phyloP scores from a whole-genome alignment of 2,797 vertebrate species.

The Rhinogobio ventralis region DNA sequence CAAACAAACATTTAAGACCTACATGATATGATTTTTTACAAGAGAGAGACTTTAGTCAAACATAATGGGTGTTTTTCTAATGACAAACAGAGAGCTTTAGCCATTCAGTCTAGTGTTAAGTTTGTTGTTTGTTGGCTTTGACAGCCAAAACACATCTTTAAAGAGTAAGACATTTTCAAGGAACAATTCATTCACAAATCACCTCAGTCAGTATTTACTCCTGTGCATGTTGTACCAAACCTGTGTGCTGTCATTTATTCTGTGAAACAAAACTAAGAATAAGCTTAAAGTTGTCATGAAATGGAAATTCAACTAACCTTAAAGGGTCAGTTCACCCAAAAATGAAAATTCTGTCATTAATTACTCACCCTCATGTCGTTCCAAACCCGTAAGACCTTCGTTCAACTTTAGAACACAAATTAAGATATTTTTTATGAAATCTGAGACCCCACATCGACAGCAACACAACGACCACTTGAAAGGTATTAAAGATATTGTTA shows the following conservation, averaged over 20 bases:
- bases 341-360: too few relatives aligned
- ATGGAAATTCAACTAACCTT: too few relatives aligned
- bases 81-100: not conserved
- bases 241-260: not conserved
- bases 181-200: not conserved
- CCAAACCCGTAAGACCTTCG: too few relatives aligned
- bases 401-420: too few relatives aligned
- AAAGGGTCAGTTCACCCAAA: too few relatives aligned
- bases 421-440: too few relatives aligned
- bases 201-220: not conserved
- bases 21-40: not conserved
- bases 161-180: not conserved
- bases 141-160: not conserved
- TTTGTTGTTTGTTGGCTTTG: not conserved
- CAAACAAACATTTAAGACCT: not conserved
- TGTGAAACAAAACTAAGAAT: not conserved
- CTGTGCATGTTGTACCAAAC: not conserved
- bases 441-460: too few relatives aligned
- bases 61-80: not conserved
- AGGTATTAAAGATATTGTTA: too few relatives aligned
- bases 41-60: not conserved
- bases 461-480: too few relatives aligned
- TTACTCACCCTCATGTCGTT: too few relatives aligned
- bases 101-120: not conserved
- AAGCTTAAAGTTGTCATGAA: not conserved